phyloP scores from a whole-genome alignment of 2,888 invertebrate genomes.

The Lasioglossum leucozonium region DNA sequence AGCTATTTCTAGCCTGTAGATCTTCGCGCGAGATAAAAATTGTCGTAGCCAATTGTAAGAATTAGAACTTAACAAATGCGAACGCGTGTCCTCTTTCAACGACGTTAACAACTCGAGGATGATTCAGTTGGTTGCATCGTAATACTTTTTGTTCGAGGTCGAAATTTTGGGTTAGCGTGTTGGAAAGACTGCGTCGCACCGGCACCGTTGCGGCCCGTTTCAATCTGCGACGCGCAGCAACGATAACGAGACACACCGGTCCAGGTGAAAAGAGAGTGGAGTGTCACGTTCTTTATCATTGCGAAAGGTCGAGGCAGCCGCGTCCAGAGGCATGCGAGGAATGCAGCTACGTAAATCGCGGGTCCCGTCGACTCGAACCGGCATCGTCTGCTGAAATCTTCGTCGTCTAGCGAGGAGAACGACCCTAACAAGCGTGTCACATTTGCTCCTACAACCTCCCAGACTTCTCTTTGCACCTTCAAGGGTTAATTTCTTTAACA shows the following conservation, averaged over 20 bases:
- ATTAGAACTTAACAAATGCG: no score
- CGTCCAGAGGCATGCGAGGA: conserved; percentile 18
- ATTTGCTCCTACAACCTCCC: not conserved
- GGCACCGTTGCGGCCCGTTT: not conserved
- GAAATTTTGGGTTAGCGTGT: not conserved
- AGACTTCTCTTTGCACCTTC: not conserved
- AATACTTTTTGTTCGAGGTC: no score
- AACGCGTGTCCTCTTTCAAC: no score
- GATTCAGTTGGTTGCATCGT: no score
- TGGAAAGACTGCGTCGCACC: not conserved
- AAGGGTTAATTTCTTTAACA: not conserved
- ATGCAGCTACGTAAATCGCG: conserved; percentile 19
- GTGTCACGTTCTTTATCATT: conserved; percentile 23
- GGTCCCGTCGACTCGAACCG: not conserved
- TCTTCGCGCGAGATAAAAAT: no score
- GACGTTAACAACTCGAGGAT: no score
- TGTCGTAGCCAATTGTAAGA: no score
- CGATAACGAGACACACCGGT: conserved; percentile 9
- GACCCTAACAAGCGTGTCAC: not conserved
- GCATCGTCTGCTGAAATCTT: not conserved
- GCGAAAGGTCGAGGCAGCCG: conserved; percentile 32
- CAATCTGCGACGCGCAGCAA: not conserved
- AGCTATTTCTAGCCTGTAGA: no score
- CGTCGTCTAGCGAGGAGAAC: not conserved
- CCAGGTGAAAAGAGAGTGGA: conserved; percentile 14